phyloP scores from a whole-genome alignment of 2,888 invertebrate genomes.

The Euphydryas editha region DNA sequence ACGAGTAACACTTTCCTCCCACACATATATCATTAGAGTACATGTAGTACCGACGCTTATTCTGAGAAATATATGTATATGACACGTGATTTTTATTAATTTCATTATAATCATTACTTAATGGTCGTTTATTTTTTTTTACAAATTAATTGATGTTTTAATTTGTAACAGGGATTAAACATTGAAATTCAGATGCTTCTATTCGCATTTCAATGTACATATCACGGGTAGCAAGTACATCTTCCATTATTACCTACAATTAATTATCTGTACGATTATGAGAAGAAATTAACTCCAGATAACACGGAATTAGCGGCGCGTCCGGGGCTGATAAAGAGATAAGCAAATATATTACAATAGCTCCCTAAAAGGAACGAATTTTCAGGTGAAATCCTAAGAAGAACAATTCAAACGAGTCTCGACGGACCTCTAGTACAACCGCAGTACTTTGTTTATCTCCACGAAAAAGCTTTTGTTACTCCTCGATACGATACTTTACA shows the following conservation, averaged over 20 bases:
- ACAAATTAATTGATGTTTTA: no score
- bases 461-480: conserved; percentile 65
- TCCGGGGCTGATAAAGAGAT: conserved; percentile 76
- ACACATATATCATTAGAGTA: no score
- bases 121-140: no score
- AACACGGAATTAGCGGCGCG: conserved; percentile 67
- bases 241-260: conserved; percentile 52
- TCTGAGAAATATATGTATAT: no score
- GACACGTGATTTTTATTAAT: no score
- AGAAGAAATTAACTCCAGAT: conserved; percentile 74
- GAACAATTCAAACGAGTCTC: conserved; percentile 55
- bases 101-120: no score
- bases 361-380: conserved; percentile 66
- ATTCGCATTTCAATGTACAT: no score
- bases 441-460: conserved; percentile 66
- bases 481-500: conserved; percentile 56
- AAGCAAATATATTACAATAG: conserved; percentile 73
- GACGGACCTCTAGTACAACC: conserved; percentile 56
- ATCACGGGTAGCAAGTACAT: background rate
- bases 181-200: no score
- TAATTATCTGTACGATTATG: conserved; percentile 69
- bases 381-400: conserved; percentile 60
- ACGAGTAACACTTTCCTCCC: no score
- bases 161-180: no score
- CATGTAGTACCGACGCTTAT: no score